These are phyloP conservation scores for Alectura lathami DNA, from an alignment of 2,113 vertebrate genomes.

Conservation along the genomic window DNA sequence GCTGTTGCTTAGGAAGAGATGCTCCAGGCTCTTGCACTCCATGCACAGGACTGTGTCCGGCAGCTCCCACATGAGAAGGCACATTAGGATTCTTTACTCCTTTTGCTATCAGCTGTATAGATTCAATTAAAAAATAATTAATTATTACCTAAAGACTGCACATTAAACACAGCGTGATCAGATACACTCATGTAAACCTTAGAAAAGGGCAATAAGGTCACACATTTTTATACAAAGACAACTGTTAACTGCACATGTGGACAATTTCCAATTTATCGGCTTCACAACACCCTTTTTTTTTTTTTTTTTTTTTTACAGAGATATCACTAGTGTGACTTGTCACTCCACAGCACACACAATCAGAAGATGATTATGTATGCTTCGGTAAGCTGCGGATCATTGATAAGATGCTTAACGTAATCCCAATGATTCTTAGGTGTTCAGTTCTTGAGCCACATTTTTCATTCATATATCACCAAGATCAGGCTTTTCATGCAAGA, in stretches of 20 bases:
- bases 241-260: background rate
- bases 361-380: background rate
- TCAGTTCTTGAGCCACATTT: background rate
- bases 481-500: background rate
- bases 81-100: slow-evolving; percentile 77
- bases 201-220: background rate
- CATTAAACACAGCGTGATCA: background rate
- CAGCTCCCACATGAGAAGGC: slow-evolving; percentile 61
- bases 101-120: slow-evolving; percentile 81
- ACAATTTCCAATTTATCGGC: background rate
- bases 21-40: slow-evolving; percentile 69
- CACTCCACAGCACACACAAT: background rate
- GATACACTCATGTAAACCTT: background rate
- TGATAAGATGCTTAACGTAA: background rate
- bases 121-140: background rate
- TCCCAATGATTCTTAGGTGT: background rate
- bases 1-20: slow-evolving; percentile 69
- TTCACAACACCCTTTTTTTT: background rate
- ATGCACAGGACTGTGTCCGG: slow-evolving; percentile 51
- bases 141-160: background rate
- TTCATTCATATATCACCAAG: background rate
- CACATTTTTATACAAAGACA: background rate
- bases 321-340: background rate
- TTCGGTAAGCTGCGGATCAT: background rate
- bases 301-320: background rate